Evolutionary conservation across 2,113 vertebrate species (phyloP).

Genomic region (Columbina picui): DNA sequence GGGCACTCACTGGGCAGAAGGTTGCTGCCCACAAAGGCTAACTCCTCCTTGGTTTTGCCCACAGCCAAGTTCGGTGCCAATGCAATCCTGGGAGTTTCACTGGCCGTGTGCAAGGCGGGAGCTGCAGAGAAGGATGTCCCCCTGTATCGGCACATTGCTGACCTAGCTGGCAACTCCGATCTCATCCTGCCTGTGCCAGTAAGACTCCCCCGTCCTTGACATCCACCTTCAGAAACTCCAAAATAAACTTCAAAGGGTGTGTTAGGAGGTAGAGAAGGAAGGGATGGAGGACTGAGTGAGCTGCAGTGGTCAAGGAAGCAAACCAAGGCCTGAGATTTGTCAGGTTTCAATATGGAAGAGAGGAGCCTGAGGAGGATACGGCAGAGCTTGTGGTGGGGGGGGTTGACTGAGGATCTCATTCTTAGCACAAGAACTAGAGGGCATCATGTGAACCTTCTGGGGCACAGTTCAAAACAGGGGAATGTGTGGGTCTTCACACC

Average conservation of each 20-base stretch:
- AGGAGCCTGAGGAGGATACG: background rate
- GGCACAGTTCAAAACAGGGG: background rate
- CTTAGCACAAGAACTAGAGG: background rate
- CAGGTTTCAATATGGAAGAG: background rate
- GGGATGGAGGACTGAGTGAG: background rate
- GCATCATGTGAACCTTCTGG: background rate
- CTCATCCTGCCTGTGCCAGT: conserved; percentile 92
- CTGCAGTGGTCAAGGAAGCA: background rate
- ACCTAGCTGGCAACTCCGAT: conserved; percentile 89
- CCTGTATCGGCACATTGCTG: conserved; percentile 91
- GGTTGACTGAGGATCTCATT: background rate
- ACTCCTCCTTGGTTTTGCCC: conserved; percentile 18
- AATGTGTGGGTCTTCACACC: background rate
- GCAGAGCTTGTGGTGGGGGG: background rate
- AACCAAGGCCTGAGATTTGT: background rate
- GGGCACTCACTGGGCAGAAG: background rate
- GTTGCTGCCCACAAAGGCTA: background rate
- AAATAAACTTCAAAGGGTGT: background rate
- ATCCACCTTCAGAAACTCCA: background rate
- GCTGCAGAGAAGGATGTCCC: conserved; percentile 88
- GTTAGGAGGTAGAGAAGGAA: background rate
- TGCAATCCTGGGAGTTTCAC: conserved; percentile 89
- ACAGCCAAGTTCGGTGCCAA: conserved; percentile 93
- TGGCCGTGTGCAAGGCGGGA: conserved; percentile 92
- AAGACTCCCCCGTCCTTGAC: conserved; percentile 45